Evolutionary conservation across 2,797 vertebrate genomes (phyloP).

Genomic region (Anas acuta): DNA sequence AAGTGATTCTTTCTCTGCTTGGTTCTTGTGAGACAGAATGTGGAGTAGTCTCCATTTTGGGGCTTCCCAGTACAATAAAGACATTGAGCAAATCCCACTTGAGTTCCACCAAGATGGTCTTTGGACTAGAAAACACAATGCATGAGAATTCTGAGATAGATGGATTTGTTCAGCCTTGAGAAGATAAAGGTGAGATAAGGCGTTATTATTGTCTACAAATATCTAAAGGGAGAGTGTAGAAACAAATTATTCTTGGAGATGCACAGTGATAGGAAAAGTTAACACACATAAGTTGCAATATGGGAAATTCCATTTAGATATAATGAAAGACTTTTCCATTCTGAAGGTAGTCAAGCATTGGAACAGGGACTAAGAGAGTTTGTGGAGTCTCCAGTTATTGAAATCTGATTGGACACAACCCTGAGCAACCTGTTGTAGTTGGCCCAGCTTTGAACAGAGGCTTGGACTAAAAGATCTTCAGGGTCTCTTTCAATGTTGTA

Average conservation of each 20-base stretch:
- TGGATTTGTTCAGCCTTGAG: neutral
- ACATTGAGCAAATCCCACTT: neutral
- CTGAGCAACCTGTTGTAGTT: neutral
- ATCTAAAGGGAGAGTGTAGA: neutral
- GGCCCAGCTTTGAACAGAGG: neutral
- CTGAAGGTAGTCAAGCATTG: neutral
- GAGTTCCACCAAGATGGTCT: neutral
- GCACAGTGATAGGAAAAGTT: neutral
- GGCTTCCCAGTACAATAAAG: neutral
- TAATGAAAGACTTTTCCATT: neutral
- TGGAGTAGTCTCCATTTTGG: neutral
- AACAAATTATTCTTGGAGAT: no score
- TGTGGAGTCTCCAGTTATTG: neutral
- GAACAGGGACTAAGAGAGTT: neutral
- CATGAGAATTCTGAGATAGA: neutral
- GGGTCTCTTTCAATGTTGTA: neutral
- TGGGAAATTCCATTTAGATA: neutral
- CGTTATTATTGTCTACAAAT: neutral
- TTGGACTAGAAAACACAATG: neutral
- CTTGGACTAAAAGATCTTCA: neutral
- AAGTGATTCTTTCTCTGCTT: neutral
- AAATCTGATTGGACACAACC: neutral
- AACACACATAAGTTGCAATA: neutral
- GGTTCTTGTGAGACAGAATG: neutral
- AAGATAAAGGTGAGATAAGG: neutral